phyloP scores from a whole-genome alignment of 2,113 vertebrate genomes.

The Calidris pugnax region DNA sequence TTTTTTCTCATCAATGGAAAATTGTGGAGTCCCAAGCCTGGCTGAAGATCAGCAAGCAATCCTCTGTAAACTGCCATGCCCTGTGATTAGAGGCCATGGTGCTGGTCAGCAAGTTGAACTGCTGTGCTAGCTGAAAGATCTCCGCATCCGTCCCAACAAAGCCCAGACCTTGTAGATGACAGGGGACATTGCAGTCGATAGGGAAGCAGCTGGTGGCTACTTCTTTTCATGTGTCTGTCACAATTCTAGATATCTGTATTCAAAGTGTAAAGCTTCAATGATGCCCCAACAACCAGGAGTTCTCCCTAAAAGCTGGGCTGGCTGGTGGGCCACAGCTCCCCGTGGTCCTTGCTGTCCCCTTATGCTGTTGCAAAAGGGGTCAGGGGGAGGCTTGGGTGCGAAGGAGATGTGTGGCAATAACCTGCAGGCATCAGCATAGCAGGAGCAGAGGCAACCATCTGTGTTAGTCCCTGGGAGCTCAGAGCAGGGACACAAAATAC shows the following conservation, averaged over 20 bases:
- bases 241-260: neutral
- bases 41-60: neutral
- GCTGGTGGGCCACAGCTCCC: neutral
- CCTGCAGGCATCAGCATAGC: neutral
- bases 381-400: neutral
- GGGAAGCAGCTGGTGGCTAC: neutral
- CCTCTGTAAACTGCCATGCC: neutral
- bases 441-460: neutral
- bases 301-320: neutral
- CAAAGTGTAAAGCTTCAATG: neutral
- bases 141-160: neutral
- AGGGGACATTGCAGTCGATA: accelerated
- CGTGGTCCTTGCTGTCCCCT: neutral
- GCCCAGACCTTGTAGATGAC: neutral
- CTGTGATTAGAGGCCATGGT: neutral
- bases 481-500: neutral
- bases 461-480: neutral
- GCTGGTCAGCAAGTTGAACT: neutral
- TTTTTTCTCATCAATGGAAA: neutral
- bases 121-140: neutral
- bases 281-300: accelerated
- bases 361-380: neutral
- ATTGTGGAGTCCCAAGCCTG: neutral
- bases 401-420: neutral
- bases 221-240: neutral